A percentile compares a stretch with the other conserved stretches of the same genome.
phyloP scores from a whole-genome alignment of 64 coral and sea anemone species.

The Montipora cactus region DNA sequence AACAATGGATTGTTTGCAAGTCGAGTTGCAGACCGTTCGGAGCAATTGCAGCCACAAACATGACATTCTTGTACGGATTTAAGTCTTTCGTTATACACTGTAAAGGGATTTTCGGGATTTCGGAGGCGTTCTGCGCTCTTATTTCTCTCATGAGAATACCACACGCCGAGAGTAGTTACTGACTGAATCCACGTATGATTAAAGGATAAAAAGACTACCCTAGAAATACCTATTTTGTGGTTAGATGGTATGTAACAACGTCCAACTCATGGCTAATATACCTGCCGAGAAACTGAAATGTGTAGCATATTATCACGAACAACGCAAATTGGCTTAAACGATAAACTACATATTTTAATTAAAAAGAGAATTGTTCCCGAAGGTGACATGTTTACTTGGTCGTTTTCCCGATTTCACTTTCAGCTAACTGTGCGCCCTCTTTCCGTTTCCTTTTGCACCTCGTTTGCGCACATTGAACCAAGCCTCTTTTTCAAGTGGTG shows the following conservation, averaged over 20 bases:
- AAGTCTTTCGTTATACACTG: background rate
- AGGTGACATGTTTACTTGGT: background rate
- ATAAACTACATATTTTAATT: slow-evolving; percentile 22
- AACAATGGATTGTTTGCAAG: background rate
- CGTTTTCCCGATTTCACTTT: background rate
- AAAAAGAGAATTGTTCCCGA: background rate
- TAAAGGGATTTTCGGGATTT: slow-evolving; percentile 54
- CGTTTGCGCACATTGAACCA: background rate
- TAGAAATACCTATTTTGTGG: slow-evolving; percentile 37
- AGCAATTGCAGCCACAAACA: slow-evolving; percentile 4
- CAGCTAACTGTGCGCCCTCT: too few relatives aligned
- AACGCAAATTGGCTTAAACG: background rate
- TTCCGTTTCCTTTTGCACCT: background rate
- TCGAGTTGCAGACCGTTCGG: slow-evolving; percentile 2
- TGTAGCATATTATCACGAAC: slow-evolving; percentile 44
- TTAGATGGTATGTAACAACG: background rate
- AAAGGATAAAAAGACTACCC: slow-evolving; percentile 32
- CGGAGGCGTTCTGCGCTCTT: background rate
- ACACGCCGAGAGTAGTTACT: slow-evolving; percentile 8
- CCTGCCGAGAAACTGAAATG: slow-evolving; percentile 1
- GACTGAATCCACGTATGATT: slow-evolving; percentile 13
- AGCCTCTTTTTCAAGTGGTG: background rate
- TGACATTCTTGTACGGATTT: slow-evolving; percentile 31
- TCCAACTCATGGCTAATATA: background rate
- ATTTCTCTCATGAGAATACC: slow-evolving; percentile 8